Evolutionary conservation across 1,140 invertebrate genomes (phyloP).

Genomic region (Odontomachus brunneus): DNA sequence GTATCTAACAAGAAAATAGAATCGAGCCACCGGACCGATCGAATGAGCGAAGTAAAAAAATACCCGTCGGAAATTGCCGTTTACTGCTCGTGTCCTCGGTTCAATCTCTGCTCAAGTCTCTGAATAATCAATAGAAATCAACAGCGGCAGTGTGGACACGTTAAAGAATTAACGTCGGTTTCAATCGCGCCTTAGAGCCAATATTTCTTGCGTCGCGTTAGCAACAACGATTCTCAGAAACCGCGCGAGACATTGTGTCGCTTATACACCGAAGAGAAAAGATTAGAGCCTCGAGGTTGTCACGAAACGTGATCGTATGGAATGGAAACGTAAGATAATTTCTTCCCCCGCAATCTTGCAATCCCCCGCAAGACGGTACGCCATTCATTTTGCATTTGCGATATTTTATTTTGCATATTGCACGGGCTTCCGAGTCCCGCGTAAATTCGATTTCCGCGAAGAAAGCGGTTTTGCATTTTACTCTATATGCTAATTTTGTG

Average conservation of each 20-base stretch:
- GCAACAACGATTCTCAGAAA: no score
- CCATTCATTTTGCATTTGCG: constrained; percentile 13
- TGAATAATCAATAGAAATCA: no score
- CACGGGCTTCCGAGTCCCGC: not conserved
- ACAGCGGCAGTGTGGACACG: no score
- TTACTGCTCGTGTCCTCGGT: no score
- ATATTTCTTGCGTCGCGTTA: no score
- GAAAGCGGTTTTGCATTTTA: constrained; percentile 53
- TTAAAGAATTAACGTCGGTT: no score
- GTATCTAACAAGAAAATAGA: not conserved
- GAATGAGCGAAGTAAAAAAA: no score
- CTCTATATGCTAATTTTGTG: constrained; percentile 54
- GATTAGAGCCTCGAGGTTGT: not conserved
- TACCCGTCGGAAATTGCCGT: no score
- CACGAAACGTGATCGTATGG: not conserved
- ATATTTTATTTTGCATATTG: constrained; percentile 22
- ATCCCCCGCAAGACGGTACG: not conserved
- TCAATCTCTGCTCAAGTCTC: no score
- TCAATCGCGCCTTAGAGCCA: no score
- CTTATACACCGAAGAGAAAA: not conserved
- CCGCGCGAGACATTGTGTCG: no score
- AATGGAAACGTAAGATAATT: not conserved
- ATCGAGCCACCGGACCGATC: no score
- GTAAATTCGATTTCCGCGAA: constrained; percentile 36
- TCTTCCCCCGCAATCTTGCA: not conserved